phyloP scores from a whole-genome alignment of 1,140 invertebrate genomes.

The Dermatophagoides farinae region DNA sequence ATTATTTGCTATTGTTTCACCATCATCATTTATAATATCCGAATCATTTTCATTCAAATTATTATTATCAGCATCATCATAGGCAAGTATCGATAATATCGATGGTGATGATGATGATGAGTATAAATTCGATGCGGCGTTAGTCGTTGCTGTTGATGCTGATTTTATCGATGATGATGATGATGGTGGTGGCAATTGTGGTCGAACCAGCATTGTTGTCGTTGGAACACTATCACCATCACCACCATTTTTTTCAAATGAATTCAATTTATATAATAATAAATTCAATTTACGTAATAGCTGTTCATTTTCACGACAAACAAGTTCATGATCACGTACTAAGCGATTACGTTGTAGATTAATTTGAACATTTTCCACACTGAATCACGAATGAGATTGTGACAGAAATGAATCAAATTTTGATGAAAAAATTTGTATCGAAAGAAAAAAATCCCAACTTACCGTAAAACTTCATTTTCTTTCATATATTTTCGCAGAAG shows the following conservation, averaged over 20 bases:
- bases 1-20: too few species aligned
- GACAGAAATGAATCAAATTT: not conserved
- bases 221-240: not conserved
- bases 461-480: constrained; percentile 64
- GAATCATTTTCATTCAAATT: too few species aligned
- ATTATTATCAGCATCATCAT: not conserved
- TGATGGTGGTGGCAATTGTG: not conserved
- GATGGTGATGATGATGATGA: constrained; percentile 1
- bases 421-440: not conserved
- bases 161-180: not conserved
- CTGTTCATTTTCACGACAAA: constrained; percentile 71
- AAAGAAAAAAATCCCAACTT: constrained; percentile 1
- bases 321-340: constrained; percentile 63
- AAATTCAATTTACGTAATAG: constrained; percentile 47
- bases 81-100: not conserved
- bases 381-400: constrained; percentile 16
- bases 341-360: constrained; percentile 54
- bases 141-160: not conserved
- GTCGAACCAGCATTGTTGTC: not conserved
- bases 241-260: not conserved
- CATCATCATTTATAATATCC: too few species aligned
- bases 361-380: constrained; percentile 61
- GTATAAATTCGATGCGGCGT: not conserved
- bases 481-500: constrained; percentile 35
- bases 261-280: not conserved